Percentiles rank a stretch among this genome's conserved stretches.
Conservation (phyloP, 2,797 vertebrate species). For the Rhynchotus rufescens region DNA sequence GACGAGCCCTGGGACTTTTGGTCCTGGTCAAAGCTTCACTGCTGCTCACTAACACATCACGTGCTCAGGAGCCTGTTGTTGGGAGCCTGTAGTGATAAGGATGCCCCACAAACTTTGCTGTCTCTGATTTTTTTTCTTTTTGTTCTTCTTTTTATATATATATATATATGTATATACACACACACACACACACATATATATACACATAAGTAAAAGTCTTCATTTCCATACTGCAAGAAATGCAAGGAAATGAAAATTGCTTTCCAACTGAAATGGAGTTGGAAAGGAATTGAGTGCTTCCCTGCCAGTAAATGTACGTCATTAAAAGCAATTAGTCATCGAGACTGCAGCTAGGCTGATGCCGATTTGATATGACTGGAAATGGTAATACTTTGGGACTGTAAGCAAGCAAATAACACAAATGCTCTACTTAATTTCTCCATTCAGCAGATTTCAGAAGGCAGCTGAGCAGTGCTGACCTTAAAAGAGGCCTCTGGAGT, state of each 20-base stretch:
- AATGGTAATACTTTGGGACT: neutral
- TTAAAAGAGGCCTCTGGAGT: neutral
- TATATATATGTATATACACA: no score
- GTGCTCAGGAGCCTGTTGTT: rapidly evolving
- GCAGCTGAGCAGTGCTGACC: neutral
- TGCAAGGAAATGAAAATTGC: neutral
- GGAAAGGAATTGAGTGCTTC: neutral
- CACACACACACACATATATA: no score
- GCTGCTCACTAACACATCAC: neutral
- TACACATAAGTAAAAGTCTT: neutral
- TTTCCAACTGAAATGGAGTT: neutral
- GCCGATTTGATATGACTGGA: neutral
- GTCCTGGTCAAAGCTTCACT: neutral
- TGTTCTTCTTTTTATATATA: neutral
- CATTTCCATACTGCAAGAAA: neutral
- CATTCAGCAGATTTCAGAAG: neutral
- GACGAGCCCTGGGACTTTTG: neutral
- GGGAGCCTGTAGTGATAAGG: neutral
- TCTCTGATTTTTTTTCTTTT: no score
- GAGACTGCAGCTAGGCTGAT: neutral
- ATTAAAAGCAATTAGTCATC: neutral
- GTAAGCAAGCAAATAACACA: neutral
- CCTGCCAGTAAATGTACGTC: neutral
- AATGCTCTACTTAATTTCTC: neutral
- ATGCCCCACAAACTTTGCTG: neutral